These are phyloP conservation scores for Isotomurus palustris DNA, from an alignment of 2,888 invertebrate species.

Conservation along the genomic window DNA sequence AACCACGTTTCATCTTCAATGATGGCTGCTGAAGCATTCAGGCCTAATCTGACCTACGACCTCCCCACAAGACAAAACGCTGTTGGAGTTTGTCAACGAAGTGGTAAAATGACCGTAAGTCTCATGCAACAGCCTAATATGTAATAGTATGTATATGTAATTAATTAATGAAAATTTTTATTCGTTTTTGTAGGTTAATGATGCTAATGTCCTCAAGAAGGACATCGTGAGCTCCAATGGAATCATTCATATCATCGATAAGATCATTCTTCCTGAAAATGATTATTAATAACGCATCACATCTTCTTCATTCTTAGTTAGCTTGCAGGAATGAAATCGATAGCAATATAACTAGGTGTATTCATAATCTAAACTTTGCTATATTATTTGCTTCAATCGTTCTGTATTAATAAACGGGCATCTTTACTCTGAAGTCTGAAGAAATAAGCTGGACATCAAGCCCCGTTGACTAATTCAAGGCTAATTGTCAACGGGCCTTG, in stretches of 20 bases:
- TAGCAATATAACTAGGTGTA: no score
- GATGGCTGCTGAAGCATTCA: conserved; percentile 52
- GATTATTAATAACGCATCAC: no score
- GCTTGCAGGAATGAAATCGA: no score
- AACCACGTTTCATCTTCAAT: conserved; percentile 53
- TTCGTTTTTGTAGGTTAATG: conserved; percentile 49
- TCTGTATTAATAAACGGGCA: no score
- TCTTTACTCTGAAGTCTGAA: no score
- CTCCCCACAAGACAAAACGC: conserved; percentile 49
- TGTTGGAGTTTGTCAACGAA: conserved; percentile 49
- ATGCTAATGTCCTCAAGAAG: conserved; percentile 49
- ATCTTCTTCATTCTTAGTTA: no score
- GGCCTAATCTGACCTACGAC: conserved; percentile 49
- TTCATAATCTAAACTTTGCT: no score
- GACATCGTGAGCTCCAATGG: conserved; percentile 53
- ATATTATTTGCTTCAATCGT: no score
- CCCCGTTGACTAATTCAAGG: no score
- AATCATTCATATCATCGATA: conserved; percentile 53
- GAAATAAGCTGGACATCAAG: no score
- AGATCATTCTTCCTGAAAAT: conserved; percentile 51
- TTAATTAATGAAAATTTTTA: not conserved
- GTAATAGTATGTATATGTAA: not conserved
- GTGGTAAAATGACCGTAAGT: conserved; percentile 47
- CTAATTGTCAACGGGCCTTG: no score
- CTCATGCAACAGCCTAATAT: not conserved